These are phyloP conservation scores for Meghimatium bilineatum DNA, from an alignment of 2,888 invertebrate species.

Conservation along the genomic window DNA sequence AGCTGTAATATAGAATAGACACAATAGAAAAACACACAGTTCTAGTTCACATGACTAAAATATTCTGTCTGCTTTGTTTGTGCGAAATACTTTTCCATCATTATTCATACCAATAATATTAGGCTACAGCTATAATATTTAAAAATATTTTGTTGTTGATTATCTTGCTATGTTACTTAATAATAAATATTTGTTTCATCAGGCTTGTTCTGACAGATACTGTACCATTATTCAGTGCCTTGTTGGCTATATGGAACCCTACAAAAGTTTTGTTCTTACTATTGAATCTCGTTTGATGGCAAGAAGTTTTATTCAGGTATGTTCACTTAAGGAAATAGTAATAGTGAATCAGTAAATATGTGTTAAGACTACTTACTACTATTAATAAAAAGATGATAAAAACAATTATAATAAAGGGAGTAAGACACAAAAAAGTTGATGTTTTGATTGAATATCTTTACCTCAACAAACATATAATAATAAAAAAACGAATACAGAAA, in stretches of 20 bases:
- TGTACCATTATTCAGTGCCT: constrained; percentile 69
- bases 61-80: neutral
- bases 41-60: neutral
- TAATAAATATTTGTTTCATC: constrained; percentile 22
- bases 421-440: too few species aligned
- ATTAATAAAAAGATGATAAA: too few species aligned
- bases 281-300: constrained; percentile 65
- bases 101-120: neutral
- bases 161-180: neutral
- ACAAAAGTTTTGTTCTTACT: constrained; percentile 61
- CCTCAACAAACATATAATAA: too few species aligned
- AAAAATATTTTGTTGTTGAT: neutral
- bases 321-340: too few species aligned
- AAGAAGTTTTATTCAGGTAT: constrained; percentile 65
- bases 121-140: too few species aligned
- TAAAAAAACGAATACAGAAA: too few species aligned
- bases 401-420: too few species aligned
- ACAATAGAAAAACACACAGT: neutral
- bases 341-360: too few species aligned
- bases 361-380: too few species aligned
- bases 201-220: constrained; percentile 58
- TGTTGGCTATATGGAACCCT: constrained; percentile 61
- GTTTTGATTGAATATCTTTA: too few species aligned
- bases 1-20: neutral
- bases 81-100: neutral